Conservation (phyloP, 2,888 invertebrate genomes). For the Sinohyriopsis cumingii region DNA sequence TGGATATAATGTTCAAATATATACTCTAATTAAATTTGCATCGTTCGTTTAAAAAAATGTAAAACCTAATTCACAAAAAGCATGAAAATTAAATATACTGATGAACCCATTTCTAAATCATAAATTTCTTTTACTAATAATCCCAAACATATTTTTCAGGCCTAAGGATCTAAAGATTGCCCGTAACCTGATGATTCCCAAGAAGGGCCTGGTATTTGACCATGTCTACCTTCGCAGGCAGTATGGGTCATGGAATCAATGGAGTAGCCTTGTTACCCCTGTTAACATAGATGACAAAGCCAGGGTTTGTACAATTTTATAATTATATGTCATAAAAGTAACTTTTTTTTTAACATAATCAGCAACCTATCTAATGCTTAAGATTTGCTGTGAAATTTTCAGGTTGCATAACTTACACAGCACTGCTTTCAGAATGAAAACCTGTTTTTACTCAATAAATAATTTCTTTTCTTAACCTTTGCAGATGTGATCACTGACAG, state of each 20-base stretch:
- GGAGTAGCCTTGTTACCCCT: conserved; percentile 60
- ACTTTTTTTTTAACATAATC: neutral
- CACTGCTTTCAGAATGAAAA: no score
- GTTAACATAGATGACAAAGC: conserved; percentile 63
- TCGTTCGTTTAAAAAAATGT: neutral
- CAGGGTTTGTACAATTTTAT: conserved; percentile 46
- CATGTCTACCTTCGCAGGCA: conserved; percentile 65
- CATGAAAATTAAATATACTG: neutral
- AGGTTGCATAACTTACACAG: no score
- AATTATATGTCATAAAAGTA: neutral
- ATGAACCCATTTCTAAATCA: neutral
- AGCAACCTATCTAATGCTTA: neutral
- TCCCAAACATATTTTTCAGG: conserved; percentile 39
- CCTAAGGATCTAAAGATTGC: conserved; percentile 69
- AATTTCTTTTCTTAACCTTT: no score
- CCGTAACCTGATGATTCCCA: conserved; percentile 66
- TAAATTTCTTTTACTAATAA: neutral
- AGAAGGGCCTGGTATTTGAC: conserved; percentile 68
- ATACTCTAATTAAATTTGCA: neutral
- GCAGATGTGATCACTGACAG: no score
- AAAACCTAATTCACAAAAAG: neutral
- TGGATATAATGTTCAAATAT: neutral
- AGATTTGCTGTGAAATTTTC: no score
- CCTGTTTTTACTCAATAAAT: neutral
- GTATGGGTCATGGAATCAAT: conserved; percentile 68